phyloP scores from a whole-genome alignment of 2,888 invertebrate genomes.

The Andricus quercusramuli region DNA sequence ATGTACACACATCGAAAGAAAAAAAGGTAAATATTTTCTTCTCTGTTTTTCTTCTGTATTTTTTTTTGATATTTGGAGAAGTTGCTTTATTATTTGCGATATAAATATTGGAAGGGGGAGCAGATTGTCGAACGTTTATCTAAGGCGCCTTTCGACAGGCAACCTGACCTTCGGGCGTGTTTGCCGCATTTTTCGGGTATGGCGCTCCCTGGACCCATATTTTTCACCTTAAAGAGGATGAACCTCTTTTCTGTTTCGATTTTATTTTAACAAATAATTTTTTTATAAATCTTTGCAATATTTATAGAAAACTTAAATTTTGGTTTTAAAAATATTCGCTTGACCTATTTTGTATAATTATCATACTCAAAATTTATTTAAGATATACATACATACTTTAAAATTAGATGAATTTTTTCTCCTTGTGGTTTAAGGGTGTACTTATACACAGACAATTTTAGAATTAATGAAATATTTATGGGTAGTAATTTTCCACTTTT shows the following conservation, averaged over 20 bases:
- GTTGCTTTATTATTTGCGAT: not conserved
- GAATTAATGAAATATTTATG: too few species aligned
- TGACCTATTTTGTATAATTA: too few species aligned
- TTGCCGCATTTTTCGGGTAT: slow-evolving; percentile 5
- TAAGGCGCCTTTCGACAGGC: slow-evolving; percentile 63
- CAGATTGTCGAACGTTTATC: slow-evolving; percentile 10
- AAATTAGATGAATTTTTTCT: too few species aligned
- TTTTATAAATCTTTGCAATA: not conserved
- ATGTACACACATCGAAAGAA: not conserved
- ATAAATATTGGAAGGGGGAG: not conserved
- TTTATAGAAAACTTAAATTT: too few species aligned
- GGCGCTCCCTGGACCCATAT: not conserved
- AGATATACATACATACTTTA: too few species aligned
- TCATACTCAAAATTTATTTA: too few species aligned
- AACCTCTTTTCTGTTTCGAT: not conserved
- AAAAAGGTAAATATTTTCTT: not conserved
- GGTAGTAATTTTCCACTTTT: too few species aligned
- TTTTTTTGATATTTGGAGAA: not conserved
- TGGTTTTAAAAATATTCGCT: too few species aligned
- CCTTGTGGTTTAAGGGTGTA: too few species aligned
- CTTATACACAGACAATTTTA: too few species aligned
- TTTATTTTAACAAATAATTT: not conserved
- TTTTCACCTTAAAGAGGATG: not conserved
- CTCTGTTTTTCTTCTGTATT: not conserved
- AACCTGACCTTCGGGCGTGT: slow-evolving; percentile 61